phyloP scores from a whole-genome alignment of 2,888 invertebrate genomes.

The Hydrotaea diabolus region DNA sequence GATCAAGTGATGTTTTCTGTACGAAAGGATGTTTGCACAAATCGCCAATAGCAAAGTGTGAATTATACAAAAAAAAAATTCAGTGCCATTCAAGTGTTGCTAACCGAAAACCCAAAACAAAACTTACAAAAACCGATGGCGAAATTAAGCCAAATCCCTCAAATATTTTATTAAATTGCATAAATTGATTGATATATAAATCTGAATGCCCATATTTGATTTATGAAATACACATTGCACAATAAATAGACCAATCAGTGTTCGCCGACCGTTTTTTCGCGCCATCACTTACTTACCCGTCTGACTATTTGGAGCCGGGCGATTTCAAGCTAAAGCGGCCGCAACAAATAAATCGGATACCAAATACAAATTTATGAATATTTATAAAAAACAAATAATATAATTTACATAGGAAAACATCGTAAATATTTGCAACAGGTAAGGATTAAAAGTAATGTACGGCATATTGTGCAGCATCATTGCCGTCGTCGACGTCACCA shows the following conservation, averaged over 20 bases:
- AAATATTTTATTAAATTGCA: neutral
- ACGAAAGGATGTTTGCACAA: constrained; percentile 40
- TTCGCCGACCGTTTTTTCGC: neutral
- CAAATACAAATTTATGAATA: constrained; percentile 18
- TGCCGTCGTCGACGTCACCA: neutral
- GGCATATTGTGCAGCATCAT: constrained; percentile 20
- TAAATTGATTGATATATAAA: constrained; percentile 6
- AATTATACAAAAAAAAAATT: constrained; percentile 28
- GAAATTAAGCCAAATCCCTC: constrained; percentile 17
- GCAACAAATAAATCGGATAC: neutral
- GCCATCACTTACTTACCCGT: neutral
- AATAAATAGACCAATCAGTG: neutral
- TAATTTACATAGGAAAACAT: constrained; percentile 26
- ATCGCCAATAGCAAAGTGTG: neutral
- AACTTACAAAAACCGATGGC: neutral
- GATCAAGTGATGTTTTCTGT: constrained; percentile 22
- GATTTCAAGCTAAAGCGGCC: neutral
- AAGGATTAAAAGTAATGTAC: constrained; percentile 23
- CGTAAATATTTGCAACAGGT: constrained; percentile 45
- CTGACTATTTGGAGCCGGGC: constrained; percentile 11
- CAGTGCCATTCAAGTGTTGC: constrained; percentile 52
- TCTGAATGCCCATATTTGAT: constrained; percentile 17
- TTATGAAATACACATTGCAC: neutral
- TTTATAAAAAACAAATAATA: constrained; percentile 17
- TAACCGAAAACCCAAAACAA: neutral